Conservation (phyloP, 1,140 invertebrate species). For the Rhysida immarginata region DNA sequence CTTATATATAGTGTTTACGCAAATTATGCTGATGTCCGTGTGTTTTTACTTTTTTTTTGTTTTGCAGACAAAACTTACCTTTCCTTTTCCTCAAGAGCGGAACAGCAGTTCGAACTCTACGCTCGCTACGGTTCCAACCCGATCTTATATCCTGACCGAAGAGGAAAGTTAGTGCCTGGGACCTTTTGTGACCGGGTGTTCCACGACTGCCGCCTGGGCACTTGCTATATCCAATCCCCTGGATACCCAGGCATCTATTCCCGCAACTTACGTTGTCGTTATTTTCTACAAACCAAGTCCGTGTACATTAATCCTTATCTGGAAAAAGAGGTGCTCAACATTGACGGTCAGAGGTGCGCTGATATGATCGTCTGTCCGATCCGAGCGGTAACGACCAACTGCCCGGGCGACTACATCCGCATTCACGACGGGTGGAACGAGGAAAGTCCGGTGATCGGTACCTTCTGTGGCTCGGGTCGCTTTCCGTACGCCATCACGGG, state of each 20-base stretch:
- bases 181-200: slow-evolving; percentile 54
- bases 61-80: slow-evolving; percentile 67
- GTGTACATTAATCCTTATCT: slow-evolving; percentile 54
- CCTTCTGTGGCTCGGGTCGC: slow-evolving; percentile 83
- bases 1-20: too few relatives aligned
- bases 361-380: slow-evolving; percentile 90
- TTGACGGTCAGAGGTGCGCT: slow-evolving; percentile 80
- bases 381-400: slow-evolving; percentile 63
- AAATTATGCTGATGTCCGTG: too few relatives aligned
- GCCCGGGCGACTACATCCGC: slow-evolving; percentile 73
- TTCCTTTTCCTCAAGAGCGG: slow-evolving; percentile 58
- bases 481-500: slow-evolving; percentile 87
- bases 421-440: slow-evolving; percentile 83
- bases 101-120: slow-evolving; percentile 27
- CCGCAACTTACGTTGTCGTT: slow-evolving; percentile 71
- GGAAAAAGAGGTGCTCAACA: slow-evolving; percentile 78
- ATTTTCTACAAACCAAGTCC: slow-evolving; percentile 69
- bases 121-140: slow-evolving; percentile 78
- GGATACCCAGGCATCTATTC: slow-evolving; percentile 84
- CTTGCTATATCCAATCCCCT: slow-evolving; percentile 81
- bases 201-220: slow-evolving; percentile 58
- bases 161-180: slow-evolving; percentile 65
- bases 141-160: slow-evolving; percentile 71
- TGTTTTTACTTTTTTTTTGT: slow-evolving; percentile 7
- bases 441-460: slow-evolving; percentile 66